phyloP scores from a whole-genome alignment of 2,888 invertebrate genomes.

The Sialis lutaria region DNA sequence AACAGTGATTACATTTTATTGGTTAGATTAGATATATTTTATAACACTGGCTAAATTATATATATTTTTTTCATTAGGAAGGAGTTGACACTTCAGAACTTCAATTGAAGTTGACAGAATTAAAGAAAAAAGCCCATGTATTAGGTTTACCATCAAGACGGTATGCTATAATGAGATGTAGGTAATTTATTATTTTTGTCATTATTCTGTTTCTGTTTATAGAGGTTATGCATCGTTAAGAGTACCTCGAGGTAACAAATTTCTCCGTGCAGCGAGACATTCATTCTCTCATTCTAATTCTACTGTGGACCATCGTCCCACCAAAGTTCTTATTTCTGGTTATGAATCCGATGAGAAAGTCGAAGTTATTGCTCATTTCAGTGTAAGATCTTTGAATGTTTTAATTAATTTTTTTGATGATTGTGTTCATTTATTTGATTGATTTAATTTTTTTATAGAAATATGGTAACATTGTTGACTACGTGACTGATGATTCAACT shows the following conservation, averaged over 20 bases:
- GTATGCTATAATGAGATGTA: neutral
- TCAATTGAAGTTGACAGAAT: constrained; percentile 56
- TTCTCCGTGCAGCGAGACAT: neutral
- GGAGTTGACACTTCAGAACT: constrained; percentile 75
- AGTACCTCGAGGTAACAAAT: constrained; percentile 4
- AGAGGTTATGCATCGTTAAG: constrained; percentile 1
- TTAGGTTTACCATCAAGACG: constrained; percentile 16
- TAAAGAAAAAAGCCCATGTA: constrained; percentile 39
- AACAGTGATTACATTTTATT: neutral
- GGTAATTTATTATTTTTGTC: no score
- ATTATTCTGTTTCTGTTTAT: neutral
- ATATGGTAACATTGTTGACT: constrained; percentile 77
- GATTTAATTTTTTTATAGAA: constrained; percentile 33
- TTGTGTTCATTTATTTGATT: neutral
- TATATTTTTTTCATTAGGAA: constrained; percentile 26
- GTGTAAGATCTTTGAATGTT: constrained; percentile 36
- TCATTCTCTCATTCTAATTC: constrained; percentile 2
- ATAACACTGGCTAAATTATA: neutral
- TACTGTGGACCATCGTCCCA: constrained; percentile 70
- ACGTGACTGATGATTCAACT: constrained; percentile 50
- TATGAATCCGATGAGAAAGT: constrained; percentile 72
- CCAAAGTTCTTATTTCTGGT: constrained; percentile 71
- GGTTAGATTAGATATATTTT: neutral
- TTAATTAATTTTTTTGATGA: neutral
- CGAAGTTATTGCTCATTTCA: constrained; percentile 64